These are phyloP conservation scores for Calephelis nemesis DNA, from an alignment of 1,140 invertebrate genomes.

Conservation along the genomic window DNA sequence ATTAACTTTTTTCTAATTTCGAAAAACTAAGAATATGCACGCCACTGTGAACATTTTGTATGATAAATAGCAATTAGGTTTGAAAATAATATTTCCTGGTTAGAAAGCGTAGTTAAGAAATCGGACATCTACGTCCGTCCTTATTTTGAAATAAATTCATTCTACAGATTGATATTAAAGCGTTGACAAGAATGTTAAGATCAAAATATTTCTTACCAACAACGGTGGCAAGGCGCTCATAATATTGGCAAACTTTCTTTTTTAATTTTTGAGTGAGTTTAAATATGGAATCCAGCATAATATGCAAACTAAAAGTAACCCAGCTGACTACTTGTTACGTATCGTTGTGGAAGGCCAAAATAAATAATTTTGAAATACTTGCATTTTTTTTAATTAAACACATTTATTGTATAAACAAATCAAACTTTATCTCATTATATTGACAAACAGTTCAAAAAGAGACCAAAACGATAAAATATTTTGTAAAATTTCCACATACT, in stretches of 20 bases:
- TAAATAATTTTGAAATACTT: not conserved
- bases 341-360: not conserved
- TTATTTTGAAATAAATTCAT: not conserved
- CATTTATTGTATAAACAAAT: not conserved
- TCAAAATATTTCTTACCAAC: not conserved
- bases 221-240: not conserved
- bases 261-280: not conserved
- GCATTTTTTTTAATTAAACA: not conserved
- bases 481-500: not conserved
- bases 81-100: too few relatives aligned
- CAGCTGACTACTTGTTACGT: slow-evolving; percentile 3
- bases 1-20: too few relatives aligned
- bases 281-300: not conserved
- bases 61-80: too few relatives aligned
- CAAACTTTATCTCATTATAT: not conserved
- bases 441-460: not conserved
- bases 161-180: not conserved
- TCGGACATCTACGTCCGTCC: too few relatives aligned
- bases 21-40: too few relatives aligned
- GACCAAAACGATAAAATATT: slow-evolving; percentile 2
- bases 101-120: too few relatives aligned
- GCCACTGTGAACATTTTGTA: too few relatives aligned
- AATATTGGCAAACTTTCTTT: not conserved
- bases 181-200: not conserved
- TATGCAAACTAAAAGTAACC: not conserved